These are phyloP conservation scores for Halisarca cf. caerulea DNA, from an alignment of 37 sponge, comb jelly and placozoan species.

Conservation along the genomic window DNA sequence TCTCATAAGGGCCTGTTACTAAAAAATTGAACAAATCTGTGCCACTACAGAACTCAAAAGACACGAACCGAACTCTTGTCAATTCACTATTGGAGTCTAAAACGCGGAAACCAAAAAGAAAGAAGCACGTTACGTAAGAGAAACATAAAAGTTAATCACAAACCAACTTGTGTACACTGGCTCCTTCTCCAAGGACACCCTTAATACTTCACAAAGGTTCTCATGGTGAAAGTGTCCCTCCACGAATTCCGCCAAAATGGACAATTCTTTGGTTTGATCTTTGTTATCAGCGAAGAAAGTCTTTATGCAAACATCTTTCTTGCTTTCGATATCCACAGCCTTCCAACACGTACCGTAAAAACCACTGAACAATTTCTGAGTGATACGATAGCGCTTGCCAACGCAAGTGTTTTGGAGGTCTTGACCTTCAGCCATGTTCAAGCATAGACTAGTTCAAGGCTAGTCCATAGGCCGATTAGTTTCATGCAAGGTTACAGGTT, in stretches of 20 bases:
- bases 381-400: conserved; percentile 42
- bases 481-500: too few species aligned
- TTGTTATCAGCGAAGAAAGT: conserved; percentile 68
- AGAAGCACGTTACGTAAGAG: not conserved
- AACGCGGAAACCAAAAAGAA: not conserved
- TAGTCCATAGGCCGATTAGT: too few species aligned
- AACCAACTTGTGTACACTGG: conserved; percentile 29
- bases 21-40: conserved; percentile 81
- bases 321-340: conserved; percentile 20
- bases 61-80: conserved; percentile 42
- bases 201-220: conserved; percentile 63
- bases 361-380: conserved; percentile 55
- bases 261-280: conserved; percentile 59
- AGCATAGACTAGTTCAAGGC: too few species aligned
- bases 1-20: conserved; percentile 72
- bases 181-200: conserved; percentile 47
- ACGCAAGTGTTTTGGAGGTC: conserved; percentile 43
- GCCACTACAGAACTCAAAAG: conserved; percentile 83
- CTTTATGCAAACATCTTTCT: conserved; percentile 31
- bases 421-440: conserved; percentile 21
- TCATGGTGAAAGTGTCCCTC: conserved; percentile 68
- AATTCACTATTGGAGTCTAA: conserved; percentile 8
- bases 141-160: not conserved
- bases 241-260: conserved; percentile 56
- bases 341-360: conserved; percentile 74